Base-by-base conservation (phyloP, 2,888 invertebrate species). In the Rhyacophila evoluta region DNA sequence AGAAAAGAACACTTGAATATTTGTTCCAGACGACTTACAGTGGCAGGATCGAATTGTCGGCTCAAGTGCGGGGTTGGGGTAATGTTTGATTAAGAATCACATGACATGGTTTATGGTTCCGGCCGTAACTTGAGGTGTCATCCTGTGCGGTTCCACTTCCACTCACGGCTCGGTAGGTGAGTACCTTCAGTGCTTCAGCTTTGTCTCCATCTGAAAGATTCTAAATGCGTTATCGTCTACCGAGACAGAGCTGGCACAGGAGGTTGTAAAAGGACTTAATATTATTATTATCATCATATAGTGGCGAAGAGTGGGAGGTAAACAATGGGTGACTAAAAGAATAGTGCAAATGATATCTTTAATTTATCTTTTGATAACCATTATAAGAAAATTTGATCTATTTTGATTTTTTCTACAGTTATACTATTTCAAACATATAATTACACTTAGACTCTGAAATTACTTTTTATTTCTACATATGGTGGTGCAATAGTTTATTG, bases 21-120 rank as follows among this genome's bases (percentile, higher is more conserved):
- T 79, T 82, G 82, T 82, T 82, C 78, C 82, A 82, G 82, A 79
- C 71, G 73, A 74, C 79, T 82, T 81, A 78, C 82, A 81, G 78
- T 78, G 78, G 79, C 81, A 77, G 79, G 76, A 33, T 77, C 70
- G 75, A 78, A 79, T 71, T 78, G 69, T 70, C 79, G 19, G 68
- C 80, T 27, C 73, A 72, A 79, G 79, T 74, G 37, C 77, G 72
- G 79, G 79, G 79, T 77, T 55, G 55, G 55, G 55, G 55, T 82
- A 76, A 78, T 78, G 79, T 81, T 81, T 79, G 79, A 78, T 81
- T 82, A 81, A 77, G 81, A 78, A 55, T 55, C 25, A 19, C 39
- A 74, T 33, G 28, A 73, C 39, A 74, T 33, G 28, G 33, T 28
- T n/a, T 28, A 55, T 55, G 55, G 77, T 74, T 39, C 39, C 27